Conservation (phyloP, 1,140 invertebrate species). For the Drosophila mauritiana region DNA sequence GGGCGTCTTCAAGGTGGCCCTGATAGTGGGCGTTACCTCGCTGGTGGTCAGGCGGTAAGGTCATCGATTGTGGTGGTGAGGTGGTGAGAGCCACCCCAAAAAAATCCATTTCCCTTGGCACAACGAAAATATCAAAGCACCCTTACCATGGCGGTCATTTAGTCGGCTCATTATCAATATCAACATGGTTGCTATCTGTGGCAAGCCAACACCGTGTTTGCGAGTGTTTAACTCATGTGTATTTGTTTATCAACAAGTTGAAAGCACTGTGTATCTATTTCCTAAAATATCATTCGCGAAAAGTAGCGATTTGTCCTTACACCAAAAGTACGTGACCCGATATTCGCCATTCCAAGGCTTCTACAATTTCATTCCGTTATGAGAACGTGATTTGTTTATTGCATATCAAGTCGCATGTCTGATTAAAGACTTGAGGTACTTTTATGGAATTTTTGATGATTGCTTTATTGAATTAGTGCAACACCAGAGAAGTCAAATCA, state of each 20-base stretch:
- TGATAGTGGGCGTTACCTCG: slow-evolving; percentile 86
- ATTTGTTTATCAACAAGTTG: not conserved
- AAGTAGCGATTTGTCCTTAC: not conserved
- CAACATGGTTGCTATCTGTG: not conserved
- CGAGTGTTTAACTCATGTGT: not conserved
- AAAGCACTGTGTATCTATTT: not conserved
- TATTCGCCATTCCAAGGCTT: not conserved
- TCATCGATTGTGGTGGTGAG: slow-evolving; percentile 24
- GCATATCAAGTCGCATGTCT: slow-evolving; percentile 1
- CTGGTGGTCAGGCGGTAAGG: slow-evolving; percentile 86
- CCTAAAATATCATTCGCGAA: not conserved
- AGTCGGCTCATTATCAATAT: not conserved
- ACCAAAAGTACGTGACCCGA: slow-evolving; percentile 3
- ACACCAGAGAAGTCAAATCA: too few species aligned
- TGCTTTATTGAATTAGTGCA: too few species aligned
- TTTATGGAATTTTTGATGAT: too few species aligned
- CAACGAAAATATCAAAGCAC: not conserved
- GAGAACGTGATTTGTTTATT: slow-evolving; percentile 12
- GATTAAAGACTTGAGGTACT: not conserved
- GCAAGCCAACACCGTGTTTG: not conserved
- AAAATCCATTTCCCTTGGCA: not conserved
- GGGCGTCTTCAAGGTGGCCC: slow-evolving; percentile 86
- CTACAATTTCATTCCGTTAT: not conserved
- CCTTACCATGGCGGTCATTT: too few species aligned
- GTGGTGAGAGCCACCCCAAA: not conserved